Percentiles rank a stretch among this genome's conserved stretches.
These are phyloP conservation scores for Lathronympha strigana DNA, from an alignment of 2,888 invertebrate species.

Conservation along the genomic window DNA sequence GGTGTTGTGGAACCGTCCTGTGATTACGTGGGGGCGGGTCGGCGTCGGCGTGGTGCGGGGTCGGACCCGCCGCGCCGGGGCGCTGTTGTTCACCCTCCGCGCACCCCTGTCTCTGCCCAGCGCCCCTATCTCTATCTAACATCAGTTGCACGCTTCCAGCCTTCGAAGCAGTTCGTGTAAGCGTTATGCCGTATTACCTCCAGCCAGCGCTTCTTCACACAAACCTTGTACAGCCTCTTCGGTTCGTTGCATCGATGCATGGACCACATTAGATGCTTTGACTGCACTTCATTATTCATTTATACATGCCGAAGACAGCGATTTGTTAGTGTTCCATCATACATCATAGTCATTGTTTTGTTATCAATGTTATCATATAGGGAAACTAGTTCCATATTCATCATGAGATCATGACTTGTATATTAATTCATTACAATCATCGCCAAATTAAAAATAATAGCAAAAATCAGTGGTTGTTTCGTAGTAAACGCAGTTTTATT, in stretches of 20 bases:
- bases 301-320: slow-evolving; percentile 54
- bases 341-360: slow-evolving; percentile 48
- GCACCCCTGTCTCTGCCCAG: slow-evolving; percentile 51
- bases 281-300: slow-evolving; percentile 71
- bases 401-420: slow-evolving; percentile 39
- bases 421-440: slow-evolving; percentile 32
- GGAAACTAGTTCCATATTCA: slow-evolving; percentile 42
- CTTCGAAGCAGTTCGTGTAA: slow-evolving; percentile 70
- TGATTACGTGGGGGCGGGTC: slow-evolving; percentile 74
- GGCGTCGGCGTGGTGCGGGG: slow-evolving; percentile 65
- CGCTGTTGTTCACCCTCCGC: slow-evolving; percentile 54
- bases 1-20: slow-evolving; percentile 73
- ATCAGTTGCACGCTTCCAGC: slow-evolving; percentile 75
- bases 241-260: slow-evolving; percentile 83
- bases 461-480: slow-evolving; percentile 30
- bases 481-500: slow-evolving; percentile 34
- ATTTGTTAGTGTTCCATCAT: slow-evolving; percentile 46
- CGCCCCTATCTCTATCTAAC: slow-evolving; percentile 48
- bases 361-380: slow-evolving; percentile 41
- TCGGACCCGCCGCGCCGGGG: slow-evolving; percentile 64
- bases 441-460: slow-evolving; percentile 26
- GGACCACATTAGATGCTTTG: slow-evolving; percentile 81
- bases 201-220: slow-evolving; percentile 75
- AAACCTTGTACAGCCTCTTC: slow-evolving; percentile 72
- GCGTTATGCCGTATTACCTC: slow-evolving; percentile 74